phyloP scores from a whole-genome alignment of 2,113 vertebrate species.

The Daphoenositta chrysoptera region DNA sequence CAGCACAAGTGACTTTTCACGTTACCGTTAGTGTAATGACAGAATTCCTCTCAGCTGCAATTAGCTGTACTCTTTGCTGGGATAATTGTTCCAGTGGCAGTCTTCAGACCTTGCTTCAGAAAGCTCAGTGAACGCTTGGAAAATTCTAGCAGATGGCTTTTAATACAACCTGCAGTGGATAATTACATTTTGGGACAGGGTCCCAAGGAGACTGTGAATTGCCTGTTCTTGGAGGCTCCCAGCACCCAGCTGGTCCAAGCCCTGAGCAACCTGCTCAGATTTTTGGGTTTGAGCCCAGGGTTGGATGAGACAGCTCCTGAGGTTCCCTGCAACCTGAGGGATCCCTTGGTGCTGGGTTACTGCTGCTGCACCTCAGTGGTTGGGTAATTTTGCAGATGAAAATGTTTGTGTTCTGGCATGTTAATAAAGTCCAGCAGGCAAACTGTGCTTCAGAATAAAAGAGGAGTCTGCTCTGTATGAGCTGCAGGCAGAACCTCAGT shows the following conservation, averaged over 20 bases:
- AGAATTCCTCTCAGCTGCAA: not conserved
- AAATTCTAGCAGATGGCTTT: not conserved
- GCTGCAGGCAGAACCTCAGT: not conserved
- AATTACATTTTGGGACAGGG: not conserved
- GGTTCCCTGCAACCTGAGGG: not conserved
- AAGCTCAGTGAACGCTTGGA: fast-evolving
- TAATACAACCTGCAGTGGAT: not conserved
- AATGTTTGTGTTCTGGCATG: not conserved
- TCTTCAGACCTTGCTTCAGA: not conserved
- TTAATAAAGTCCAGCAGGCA: not conserved
- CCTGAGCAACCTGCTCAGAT: not conserved
- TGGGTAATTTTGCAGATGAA: not conserved
- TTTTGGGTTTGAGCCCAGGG: not conserved
- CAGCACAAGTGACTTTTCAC: not conserved
- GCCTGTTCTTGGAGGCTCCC: not conserved
- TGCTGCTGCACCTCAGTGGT: not conserved
- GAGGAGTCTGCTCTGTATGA: not conserved
- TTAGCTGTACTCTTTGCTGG: not conserved
- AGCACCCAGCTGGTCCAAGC: not conserved
- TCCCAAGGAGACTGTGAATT: not conserved
- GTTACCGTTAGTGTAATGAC: not conserved
- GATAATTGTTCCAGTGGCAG: not conserved
- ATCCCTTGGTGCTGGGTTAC: not conserved
- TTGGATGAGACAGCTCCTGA: not conserved
- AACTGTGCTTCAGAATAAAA: not conserved